Percentiles rank a stretch among this genome's conserved stretches.
These are phyloP conservation scores for Athene noctua DNA, from an alignment of 2,113 vertebrate genomes.

Conservation along the genomic window DNA sequence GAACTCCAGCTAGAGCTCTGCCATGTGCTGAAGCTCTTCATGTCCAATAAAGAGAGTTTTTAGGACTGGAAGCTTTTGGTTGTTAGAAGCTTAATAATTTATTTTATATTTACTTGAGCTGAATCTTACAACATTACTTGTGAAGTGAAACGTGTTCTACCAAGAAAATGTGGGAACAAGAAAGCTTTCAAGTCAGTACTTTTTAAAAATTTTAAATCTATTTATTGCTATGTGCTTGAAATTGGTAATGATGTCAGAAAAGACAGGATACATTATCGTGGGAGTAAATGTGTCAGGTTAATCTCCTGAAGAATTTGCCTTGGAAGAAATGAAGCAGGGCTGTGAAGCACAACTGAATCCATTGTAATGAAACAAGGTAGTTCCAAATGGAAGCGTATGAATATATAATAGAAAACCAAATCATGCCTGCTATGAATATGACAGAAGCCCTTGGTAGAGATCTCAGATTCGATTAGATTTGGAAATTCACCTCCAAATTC, in stretches of 20 bases:
- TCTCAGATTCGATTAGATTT: constrained; percentile 1
- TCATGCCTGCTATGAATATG: neutral
- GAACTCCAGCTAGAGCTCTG: neutral
- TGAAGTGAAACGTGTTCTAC: constrained; percentile 51
- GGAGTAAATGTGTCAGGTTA: constrained; percentile 69
- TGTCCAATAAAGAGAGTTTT: neutral
- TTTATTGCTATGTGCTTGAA: constrained; percentile 51
- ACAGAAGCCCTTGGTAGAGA: neutral
- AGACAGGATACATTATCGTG: constrained; percentile 52
- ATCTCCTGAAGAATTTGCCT: constrained; percentile 65
- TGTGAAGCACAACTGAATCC: constrained; percentile 2
- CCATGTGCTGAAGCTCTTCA: neutral
- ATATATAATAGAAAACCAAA: constrained; percentile 24
- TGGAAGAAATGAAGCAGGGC: constrained; percentile 57
- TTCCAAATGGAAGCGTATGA: constrained; percentile 43
- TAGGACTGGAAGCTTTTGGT: neutral
- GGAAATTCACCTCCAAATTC: neutral
- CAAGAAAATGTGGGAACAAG: constrained; percentile 8
- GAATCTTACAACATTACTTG: constrained; percentile 6
- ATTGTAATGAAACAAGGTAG: neutral
- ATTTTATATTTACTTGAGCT: constrained; percentile 56
- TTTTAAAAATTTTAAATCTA: neutral
- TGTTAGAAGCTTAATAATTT: constrained; percentile 52
- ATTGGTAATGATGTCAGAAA: constrained; percentile 53
- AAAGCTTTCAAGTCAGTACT: constrained; percentile 28